These are phyloP conservation scores for Enteromius mattozi DNA, from an alignment of 2,797 vertebrate species.

Conservation along the genomic window DNA sequence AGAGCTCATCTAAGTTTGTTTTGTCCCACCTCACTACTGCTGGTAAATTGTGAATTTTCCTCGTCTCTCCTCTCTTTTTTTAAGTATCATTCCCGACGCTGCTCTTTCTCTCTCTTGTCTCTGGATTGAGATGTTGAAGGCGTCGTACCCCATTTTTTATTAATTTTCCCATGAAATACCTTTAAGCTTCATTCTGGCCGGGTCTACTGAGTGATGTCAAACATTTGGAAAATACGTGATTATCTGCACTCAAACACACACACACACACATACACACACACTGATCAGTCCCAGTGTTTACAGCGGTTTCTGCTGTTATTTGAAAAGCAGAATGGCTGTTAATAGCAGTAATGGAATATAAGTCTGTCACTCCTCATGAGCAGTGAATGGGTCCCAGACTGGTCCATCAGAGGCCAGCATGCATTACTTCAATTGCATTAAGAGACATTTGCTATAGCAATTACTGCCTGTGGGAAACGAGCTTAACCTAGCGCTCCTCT, in stretches of 20 bases:
- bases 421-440: conserved; percentile 70
- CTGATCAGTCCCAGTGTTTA: conserved; percentile 25
- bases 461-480: conserved; percentile 60
- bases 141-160: conserved; percentile 20
- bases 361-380: conserved; percentile 66
- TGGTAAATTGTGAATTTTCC: neutral
- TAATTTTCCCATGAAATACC: conserved; percentile 42
- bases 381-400: conserved; percentile 63
- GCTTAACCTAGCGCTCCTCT: conserved; percentile 38
- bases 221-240: conserved; percentile 54
- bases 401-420: conserved; percentile 68
- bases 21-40: neutral
- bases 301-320: conserved; percentile 35
- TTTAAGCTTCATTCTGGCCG: conserved; percentile 38
- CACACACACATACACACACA: conserved; percentile 24
- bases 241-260: conserved; percentile 56
- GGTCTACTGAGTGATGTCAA: conserved; percentile 33
- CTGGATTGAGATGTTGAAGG: conserved; percentile 16
- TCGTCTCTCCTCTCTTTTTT: neutral
- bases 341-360: conserved; percentile 69
- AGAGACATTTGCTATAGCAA: conserved; percentile 67
- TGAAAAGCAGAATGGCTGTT: conserved; percentile 44
- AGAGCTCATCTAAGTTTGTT: neutral
- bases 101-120: neutral
- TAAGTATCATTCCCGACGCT: neutral